Conservation (phyloP, 2,888 invertebrate species). For the Xestia ashworthii region DNA sequence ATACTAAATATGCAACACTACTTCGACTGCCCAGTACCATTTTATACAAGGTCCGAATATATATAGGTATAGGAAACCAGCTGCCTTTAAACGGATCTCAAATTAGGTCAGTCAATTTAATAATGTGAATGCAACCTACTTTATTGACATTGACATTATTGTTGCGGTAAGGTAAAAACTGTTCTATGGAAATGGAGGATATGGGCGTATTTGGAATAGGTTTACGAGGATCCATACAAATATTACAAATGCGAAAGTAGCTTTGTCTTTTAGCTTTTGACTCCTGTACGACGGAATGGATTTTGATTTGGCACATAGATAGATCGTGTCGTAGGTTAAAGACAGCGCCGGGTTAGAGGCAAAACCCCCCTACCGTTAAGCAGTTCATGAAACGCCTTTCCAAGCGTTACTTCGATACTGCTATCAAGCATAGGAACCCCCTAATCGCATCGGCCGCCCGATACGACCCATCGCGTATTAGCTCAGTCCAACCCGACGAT, state of each 20-base stretch:
- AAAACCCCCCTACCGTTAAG: too few relatives aligned
- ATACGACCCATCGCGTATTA: too few relatives aligned
- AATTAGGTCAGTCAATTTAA: constrained; percentile 32
- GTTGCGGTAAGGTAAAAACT: neutral
- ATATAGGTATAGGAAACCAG: neutral
- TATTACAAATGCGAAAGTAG: neutral
- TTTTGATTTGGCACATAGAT: neutral
- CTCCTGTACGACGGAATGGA: neutral
- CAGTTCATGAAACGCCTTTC: too few relatives aligned
- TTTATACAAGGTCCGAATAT: constrained; percentile 6
- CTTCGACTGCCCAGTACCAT: constrained; percentile 1
- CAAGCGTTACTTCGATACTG: too few relatives aligned
- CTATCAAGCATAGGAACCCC: too few relatives aligned
- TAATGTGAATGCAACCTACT: constrained; percentile 6
- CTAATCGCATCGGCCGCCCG: too few relatives aligned
- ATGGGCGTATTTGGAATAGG: neutral
- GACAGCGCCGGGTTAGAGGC: too few relatives aligned
- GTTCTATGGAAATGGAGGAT: neutral
- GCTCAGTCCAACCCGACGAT: too few relatives aligned
- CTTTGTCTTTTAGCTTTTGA: neutral
- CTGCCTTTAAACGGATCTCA: neutral
- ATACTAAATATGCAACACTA: constrained; percentile 40
- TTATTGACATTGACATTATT: constrained; percentile 21
- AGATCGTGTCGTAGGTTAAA: neutral
- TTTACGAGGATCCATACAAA: neutral